Conservation (phyloP, 2,113 vertebrate genomes). For the Piprites chloris region DNA sequence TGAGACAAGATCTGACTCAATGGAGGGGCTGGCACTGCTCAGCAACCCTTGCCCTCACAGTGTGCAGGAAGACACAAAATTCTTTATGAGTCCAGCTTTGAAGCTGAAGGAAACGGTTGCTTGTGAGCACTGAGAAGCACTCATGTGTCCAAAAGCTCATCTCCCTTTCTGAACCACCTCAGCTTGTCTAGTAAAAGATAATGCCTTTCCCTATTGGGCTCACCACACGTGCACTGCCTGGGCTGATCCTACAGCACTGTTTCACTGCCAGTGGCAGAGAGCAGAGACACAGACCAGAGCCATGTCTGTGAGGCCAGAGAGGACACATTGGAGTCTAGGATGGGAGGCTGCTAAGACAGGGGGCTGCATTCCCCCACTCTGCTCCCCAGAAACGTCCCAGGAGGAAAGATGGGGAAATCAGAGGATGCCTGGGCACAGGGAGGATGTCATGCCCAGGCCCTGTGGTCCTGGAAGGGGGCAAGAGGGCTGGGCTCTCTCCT, state of each 20-base stretch:
- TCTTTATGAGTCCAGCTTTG: accelerated
- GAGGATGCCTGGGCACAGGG: background rate
- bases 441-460: background rate
- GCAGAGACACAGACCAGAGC: background rate
- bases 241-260: background rate
- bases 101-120: background rate
- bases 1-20: accelerated
- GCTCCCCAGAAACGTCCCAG: background rate
- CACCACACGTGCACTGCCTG: accelerated
- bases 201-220: background rate
- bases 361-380: background rate
- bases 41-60: background rate
- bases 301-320: accelerated
- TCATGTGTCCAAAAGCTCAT: background rate
- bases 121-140: background rate
- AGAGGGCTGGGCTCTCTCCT: background rate
- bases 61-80: background rate
- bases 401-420: background rate
- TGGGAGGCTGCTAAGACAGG: accelerated
- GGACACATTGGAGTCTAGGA: too few relatives aligned
- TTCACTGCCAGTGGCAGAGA: background rate
- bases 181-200: background rate
- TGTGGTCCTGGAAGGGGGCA: accelerated
- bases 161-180: background rate
- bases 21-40: background rate